phyloP scores from a whole-genome alignment of 92 coral and sea anemone genomes.

The Bergia sp. region DNA sequence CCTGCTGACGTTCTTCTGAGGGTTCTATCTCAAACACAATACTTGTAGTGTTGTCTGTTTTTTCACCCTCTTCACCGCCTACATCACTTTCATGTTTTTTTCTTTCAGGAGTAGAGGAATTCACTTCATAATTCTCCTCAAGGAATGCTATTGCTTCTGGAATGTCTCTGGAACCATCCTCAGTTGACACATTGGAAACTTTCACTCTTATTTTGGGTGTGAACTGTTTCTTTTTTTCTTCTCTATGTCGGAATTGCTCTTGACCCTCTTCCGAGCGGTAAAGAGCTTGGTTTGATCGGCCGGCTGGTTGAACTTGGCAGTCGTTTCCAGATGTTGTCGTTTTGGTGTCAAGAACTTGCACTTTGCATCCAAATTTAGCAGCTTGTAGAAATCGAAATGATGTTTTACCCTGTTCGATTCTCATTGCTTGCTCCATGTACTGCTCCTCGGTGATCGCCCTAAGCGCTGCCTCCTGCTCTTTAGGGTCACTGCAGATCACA shows the following conservation, averaged over 20 bases:
- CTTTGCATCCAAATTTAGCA: constrained; percentile 63
- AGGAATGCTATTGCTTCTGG: constrained; percentile 42
- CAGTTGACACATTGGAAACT: constrained; percentile 44
- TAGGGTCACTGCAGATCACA: constrained; percentile 76
- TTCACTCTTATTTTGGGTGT: constrained; percentile 45
- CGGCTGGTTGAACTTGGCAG: not conserved
- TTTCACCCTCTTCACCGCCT: not conserved
- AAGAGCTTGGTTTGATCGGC: not conserved
- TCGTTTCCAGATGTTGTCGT: not conserved
- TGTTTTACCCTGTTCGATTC: constrained; percentile 30
- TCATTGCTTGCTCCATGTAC: constrained; percentile 83
- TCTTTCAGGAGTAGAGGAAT: constrained; percentile 44
- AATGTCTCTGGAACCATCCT: constrained; percentile 28
- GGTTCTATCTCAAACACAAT: constrained; percentile 57
- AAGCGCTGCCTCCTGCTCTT: constrained; percentile 58
- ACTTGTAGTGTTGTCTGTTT: constrained; percentile 12
- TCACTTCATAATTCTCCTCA: constrained; percentile 46
- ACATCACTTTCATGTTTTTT: not conserved
- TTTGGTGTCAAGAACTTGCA: constrained; percentile 53
- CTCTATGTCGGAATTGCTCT: constrained; percentile 24
- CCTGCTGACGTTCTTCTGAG: constrained; percentile 32
- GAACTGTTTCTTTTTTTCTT: constrained; percentile 11
- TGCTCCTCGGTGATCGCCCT: constrained; percentile 68
- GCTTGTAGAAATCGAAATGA: constrained; percentile 47
- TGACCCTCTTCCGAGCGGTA: not conserved